Conservation (phyloP, 2,113 vertebrate genomes). For the Girardinichthys multiradiatus region DNA sequence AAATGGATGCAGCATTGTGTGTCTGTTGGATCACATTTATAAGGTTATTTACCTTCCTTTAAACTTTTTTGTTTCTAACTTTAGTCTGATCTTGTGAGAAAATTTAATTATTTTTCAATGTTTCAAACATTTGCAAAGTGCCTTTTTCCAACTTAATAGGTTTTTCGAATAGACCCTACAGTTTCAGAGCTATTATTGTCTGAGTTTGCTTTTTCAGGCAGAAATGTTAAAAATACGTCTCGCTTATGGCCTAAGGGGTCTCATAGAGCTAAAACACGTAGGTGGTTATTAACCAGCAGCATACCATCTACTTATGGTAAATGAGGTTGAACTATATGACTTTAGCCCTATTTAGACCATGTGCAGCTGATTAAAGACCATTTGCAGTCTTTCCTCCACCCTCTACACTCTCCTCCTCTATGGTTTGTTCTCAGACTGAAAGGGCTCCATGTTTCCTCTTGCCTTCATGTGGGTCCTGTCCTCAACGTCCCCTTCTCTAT, state of each 20-base stretch:
- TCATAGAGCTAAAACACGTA: neutral
- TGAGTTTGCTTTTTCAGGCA: neutral
- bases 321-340: conserved; percentile 45
- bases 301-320: conserved; percentile 3
- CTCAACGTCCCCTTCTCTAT: conserved; percentile 14
- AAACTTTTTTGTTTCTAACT: neutral
- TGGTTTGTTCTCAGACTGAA: conserved; percentile 36
- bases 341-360: conserved; percentile 57
- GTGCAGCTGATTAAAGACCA: conserved; percentile 59
- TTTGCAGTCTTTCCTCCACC: conserved; percentile 34
- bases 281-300: conserved; percentile 30
- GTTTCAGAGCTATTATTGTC: neutral
- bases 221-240: conserved; percentile 8
- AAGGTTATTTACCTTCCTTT: neutral
- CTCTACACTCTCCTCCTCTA: conserved; percentile 14
- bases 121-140: neutral
- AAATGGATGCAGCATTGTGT: neutral
- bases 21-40: neutral
- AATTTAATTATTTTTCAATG: neutral
- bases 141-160: neutral
- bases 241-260: neutral
- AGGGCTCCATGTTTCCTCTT: conserved; percentile 20
- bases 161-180: neutral
- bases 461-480: conserved; percentile 38
- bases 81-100: neutral